Evolutionary conservation across 92 coral and sea anemone species (phyloP).

Genomic region (Diadumene lineata): DNA sequence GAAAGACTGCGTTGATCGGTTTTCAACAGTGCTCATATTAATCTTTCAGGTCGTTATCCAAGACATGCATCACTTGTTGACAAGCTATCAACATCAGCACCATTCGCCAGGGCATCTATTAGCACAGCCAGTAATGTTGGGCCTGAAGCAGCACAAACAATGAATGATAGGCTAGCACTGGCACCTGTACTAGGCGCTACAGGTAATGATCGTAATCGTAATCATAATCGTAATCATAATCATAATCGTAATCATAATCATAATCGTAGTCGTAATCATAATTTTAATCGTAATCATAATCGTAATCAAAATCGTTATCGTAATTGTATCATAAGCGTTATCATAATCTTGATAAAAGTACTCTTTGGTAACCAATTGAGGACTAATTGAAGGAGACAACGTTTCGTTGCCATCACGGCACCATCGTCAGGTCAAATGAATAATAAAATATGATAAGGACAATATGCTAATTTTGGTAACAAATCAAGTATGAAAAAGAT

Average conservation of each 20-base stretch:
- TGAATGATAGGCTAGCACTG: constrained; percentile 9
- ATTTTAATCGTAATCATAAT: neutral
- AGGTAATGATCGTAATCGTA: constrained; percentile 27
- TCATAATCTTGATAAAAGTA: too few relatives aligned
- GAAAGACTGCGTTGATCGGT: too few relatives aligned
- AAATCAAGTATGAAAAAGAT: neutral
- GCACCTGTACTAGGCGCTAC: constrained; percentile 38
- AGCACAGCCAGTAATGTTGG: constrained; percentile 11
- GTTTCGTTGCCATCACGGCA: too few relatives aligned
- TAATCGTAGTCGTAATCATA: neutral
- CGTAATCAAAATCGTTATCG: neutral
- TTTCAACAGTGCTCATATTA: too few relatives aligned
- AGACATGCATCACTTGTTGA: constrained; percentile 57
- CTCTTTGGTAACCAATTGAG: too few relatives aligned
- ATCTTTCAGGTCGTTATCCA: constrained; percentile 27
- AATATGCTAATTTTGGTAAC: too few relatives aligned
- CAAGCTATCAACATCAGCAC: constrained; percentile 75
- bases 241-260: neutral
- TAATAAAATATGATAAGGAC: too few relatives aligned
- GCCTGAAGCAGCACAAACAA: neutral
- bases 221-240: neutral
- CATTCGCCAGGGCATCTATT: constrained; percentile 55
- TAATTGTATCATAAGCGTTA: too few relatives aligned
- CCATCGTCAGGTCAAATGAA: too few relatives aligned
- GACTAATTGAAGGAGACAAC: too few relatives aligned